These are phyloP conservation scores for Cettia cetti DNA, from an alignment of 2,113 vertebrate genomes.

Conservation along the genomic window DNA sequence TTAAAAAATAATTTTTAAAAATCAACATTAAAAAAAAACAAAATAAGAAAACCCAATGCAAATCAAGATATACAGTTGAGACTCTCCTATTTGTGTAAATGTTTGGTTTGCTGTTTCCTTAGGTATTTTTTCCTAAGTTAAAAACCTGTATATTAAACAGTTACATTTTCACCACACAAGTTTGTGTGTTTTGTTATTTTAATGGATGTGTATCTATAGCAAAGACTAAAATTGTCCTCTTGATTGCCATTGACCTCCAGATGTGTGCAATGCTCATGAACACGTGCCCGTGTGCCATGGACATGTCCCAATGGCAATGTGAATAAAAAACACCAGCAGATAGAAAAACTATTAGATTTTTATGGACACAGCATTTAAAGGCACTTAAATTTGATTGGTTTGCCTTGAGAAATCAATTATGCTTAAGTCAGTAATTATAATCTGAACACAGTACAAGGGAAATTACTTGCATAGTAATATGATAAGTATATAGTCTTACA, in stretches of 20 bases:
- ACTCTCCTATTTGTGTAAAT: neutral
- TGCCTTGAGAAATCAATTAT: neutral
- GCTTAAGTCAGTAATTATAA: neutral
- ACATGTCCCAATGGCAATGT: neutral
- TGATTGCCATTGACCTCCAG: neutral
- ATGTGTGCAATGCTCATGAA: neutral
- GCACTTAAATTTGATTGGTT: neutral
- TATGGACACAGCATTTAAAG: neutral
- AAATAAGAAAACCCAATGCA: neutral
- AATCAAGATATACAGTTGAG: neutral
- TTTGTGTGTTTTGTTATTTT: neutral
- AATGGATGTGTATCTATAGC: neutral
- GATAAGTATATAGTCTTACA: neutral
- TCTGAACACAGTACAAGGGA: neutral
- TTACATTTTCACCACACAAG: neutral
- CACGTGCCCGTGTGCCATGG: accelerated
- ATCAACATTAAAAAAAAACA: neutral
- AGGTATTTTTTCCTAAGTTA: neutral
- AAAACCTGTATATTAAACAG: neutral
- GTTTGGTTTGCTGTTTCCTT: neutral
- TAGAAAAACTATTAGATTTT: neutral
- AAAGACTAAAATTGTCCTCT: neutral
- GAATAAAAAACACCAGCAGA: neutral
- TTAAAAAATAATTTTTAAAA: neutral
- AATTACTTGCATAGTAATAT: neutral